Conservation (phyloP, 1,140 invertebrate species). For the Orchesella cincta region DNA sequence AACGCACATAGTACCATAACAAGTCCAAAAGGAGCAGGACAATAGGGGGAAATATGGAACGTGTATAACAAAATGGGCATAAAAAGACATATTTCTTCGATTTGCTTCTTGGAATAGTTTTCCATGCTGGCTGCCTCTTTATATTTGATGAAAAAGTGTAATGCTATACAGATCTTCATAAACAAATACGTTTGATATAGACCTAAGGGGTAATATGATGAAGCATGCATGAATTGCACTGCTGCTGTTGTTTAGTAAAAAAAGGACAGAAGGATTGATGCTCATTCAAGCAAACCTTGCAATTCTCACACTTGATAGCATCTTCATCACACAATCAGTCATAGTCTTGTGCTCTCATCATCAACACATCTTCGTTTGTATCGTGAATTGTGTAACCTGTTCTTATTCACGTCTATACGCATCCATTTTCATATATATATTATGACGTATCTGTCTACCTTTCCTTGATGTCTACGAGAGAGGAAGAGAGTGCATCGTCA, state of each 20-base stretch:
- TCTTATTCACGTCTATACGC: neutral
- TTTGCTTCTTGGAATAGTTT: too few species aligned
- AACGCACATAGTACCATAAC: neutral
- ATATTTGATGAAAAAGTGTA: neutral
- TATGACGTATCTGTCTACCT: too few species aligned
- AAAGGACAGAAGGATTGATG: slow-evolving; percentile 23
- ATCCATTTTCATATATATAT: too few species aligned
- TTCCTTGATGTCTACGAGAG: too few species aligned
- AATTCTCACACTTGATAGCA: slow-evolving; percentile 48
- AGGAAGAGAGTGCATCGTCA: too few species aligned
- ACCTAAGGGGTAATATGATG: neutral
- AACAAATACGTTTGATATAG: neutral
- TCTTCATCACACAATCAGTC: slow-evolving; percentile 44
- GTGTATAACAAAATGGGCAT: too few species aligned
- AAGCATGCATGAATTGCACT: neutral
- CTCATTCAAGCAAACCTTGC: slow-evolving; percentile 43
- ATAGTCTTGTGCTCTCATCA: slow-evolving; percentile 28
- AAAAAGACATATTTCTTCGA: too few species aligned
- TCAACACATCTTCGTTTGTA: too few species aligned
- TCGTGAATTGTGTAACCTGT: too few species aligned
- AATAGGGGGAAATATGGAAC: neutral
- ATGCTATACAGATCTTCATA: neutral
- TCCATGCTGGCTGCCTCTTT: too few species aligned
- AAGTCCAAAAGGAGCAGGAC: neutral
- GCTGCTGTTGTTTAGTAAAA: neutral